A percentile compares a stretch with the other conserved stretches of the same genome.
Conservation (phyloP, 2,888 invertebrate species). For the Amblyteles armatorius region DNA sequence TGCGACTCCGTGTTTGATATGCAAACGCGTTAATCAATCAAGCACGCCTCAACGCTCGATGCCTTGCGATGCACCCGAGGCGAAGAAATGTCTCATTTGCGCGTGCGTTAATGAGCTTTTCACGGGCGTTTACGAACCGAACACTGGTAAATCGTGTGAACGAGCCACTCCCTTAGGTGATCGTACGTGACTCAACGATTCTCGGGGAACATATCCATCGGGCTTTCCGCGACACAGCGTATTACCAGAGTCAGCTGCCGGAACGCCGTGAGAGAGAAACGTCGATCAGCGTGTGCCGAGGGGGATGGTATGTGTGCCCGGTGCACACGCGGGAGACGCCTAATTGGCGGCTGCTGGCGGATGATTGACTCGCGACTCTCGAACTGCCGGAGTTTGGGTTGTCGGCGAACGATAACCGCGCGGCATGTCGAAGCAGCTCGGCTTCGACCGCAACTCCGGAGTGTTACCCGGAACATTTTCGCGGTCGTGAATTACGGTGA, state of each 20-base stretch:
- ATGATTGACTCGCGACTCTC: slow-evolving; percentile 45
- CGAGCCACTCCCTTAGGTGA: not conserved
- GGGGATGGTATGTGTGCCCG: not conserved
- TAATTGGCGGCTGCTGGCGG: slow-evolving; percentile 37
- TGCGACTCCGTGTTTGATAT: no score
- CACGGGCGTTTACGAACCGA: not conserved
- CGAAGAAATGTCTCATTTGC: not conserved
- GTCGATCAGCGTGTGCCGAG: slow-evolving; percentile 14
- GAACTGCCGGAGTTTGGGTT: slow-evolving; percentile 21
- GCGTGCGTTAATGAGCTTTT: not conserved
- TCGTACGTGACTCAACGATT: not conserved
- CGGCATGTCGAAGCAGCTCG: slow-evolving; percentile 1
- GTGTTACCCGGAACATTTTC: slow-evolving; percentile 52
- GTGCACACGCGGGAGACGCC: slow-evolving; percentile 9
- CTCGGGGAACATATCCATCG: not conserved
- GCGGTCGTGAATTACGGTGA: slow-evolving; percentile 51
- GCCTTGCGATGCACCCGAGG: not conserved
- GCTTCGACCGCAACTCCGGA: not conserved
- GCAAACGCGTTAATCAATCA: no score
- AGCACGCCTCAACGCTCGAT: no score
- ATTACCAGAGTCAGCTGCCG: not conserved
- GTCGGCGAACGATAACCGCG: slow-evolving; percentile 2
- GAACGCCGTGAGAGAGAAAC: slow-evolving; percentile 17
- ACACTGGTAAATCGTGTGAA: not conserved
- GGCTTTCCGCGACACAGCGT: slow-evolving; percentile 6